Conservation (phyloP, 2,113 vertebrate species). For the Eonycteris spelaea region DNA sequence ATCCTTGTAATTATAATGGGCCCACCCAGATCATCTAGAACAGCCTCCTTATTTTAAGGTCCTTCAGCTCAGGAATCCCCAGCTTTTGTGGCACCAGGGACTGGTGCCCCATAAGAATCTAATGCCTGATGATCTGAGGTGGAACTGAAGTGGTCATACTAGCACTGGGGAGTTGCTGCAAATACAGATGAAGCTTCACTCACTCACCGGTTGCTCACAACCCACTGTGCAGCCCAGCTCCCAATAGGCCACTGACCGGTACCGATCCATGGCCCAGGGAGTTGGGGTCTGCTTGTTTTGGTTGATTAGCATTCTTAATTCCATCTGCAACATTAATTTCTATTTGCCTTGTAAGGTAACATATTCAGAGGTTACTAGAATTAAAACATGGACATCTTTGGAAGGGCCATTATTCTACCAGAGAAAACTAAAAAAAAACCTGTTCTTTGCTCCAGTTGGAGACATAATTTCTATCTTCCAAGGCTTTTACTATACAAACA, state of each 20-base stretch:
- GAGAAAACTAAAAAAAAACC: neutral
- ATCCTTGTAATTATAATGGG: neutral
- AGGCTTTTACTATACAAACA: neutral
- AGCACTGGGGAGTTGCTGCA: too few species aligned
- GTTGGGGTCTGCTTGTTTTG: neutral
- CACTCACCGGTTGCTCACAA: too few species aligned
- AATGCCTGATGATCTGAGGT: too few species aligned
- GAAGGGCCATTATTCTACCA: neutral
- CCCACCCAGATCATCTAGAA: neutral
- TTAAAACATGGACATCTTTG: neutral
- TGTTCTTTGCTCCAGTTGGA: neutral
- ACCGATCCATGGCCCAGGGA: too few species aligned
- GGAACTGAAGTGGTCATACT: too few species aligned
- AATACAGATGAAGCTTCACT: too few species aligned
- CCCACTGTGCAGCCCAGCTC: too few species aligned
- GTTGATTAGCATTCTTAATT: neutral
- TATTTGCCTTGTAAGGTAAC: neutral
- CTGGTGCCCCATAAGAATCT: too few species aligned
- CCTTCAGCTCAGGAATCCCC: too few species aligned
- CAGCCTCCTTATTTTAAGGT: neutral
- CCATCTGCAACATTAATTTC: neutral
- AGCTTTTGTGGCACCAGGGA: too few species aligned
- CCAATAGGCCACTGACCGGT: too few species aligned
- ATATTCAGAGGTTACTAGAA: neutral
- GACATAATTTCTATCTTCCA: neutral